Base-by-base conservation (phyloP, 2,113 vertebrate genomes). In the Larimichthys crocea region DNA sequence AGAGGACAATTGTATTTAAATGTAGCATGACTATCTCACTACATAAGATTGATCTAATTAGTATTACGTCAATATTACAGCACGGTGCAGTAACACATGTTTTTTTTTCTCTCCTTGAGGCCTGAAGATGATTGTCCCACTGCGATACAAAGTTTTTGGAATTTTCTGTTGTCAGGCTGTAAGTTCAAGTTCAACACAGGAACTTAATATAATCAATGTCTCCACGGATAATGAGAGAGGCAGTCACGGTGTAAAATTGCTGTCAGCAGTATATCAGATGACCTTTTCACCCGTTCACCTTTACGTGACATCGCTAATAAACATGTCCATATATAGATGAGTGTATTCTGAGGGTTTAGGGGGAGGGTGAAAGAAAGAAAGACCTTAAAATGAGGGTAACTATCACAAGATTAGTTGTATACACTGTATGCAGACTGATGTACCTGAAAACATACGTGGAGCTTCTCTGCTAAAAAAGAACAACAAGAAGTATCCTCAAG, bases 381-480 rank as follows among this genome's bases (percentile, higher is more conserved):
- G 70, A 68, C 20, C 3, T 22, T 20, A 63, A 31, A 44, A 22
- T 31, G 24, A 29, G 55, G 20, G n/a, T 31, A 64, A 56, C 70
- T 50, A 14, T 57, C 22, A 56, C 29, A 52, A 17, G 40, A 55
- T 22, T 24, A n/a, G 15, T 5, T 67, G 8, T 46, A 46, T 29
- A 35, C 44, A 3, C 12, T 46, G 10, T 12, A 59, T 40, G 40
- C 44, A 67, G 60, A 49, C 12, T 52, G 68, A 81, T 15, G 5
- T 74, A 82, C 84, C 20, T 61, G 12, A 50, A 84, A 84, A 80
- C 86, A 77, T 81, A 40, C 85, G 86, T 52, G 48, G 50, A 46
- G 53, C 26, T 12, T 66, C 31, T 68, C 60, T 44, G n/a, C 76
- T 62, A 24, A 42, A 60, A 61, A 12, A 29, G 53, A 35, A 35